phyloP scores from a whole-genome alignment of 2,888 invertebrate species.

The Volucella bombylans region DNA sequence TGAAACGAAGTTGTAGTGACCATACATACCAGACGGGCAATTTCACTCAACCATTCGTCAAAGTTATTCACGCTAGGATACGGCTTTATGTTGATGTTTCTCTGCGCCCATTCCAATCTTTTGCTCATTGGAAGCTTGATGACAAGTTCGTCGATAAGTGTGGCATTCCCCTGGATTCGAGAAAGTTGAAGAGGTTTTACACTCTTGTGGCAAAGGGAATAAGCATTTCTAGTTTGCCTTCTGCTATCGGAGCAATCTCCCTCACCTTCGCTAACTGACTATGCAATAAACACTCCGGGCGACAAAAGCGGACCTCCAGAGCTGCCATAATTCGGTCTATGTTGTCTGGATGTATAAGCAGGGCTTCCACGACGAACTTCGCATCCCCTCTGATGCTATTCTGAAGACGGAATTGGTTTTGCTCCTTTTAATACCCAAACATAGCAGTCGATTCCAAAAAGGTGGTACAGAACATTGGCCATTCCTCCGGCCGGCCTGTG shows the following conservation, averaged over 20 bases:
- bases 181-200: too few relatives aligned
- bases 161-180: too few relatives aligned
- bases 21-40: too few relatives aligned
- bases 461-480: constrained; percentile 64
- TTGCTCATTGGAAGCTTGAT: too few relatives aligned
- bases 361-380: constrained; percentile 49
- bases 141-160: too few relatives aligned
- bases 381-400: constrained; percentile 54
- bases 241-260: constrained; percentile 16
- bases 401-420: constrained; percentile 54
- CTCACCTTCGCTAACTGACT: constrained; percentile 52
- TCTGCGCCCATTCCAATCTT: too few relatives aligned
- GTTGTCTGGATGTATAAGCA: constrained; percentile 62
- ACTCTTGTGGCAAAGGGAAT: too few relatives aligned
- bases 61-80: too few relatives aligned
- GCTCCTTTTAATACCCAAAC: constrained; percentile 41
- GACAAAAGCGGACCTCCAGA: constrained; percentile 55
- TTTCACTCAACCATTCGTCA: too few relatives aligned
- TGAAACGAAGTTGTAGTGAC: too few relatives aligned
- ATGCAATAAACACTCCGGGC: constrained; percentile 57
- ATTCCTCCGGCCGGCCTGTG: constrained; percentile 61
- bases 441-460: constrained; percentile 49
- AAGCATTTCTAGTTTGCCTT: too few relatives aligned
- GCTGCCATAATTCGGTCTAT: constrained; percentile 41
- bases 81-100: too few relatives aligned